Percentiles rank a stretch among this genome's conserved stretches.
phyloP scores from a whole-genome alignment of 2,797 vertebrate genomes.

The Chelmon rostratus region DNA sequence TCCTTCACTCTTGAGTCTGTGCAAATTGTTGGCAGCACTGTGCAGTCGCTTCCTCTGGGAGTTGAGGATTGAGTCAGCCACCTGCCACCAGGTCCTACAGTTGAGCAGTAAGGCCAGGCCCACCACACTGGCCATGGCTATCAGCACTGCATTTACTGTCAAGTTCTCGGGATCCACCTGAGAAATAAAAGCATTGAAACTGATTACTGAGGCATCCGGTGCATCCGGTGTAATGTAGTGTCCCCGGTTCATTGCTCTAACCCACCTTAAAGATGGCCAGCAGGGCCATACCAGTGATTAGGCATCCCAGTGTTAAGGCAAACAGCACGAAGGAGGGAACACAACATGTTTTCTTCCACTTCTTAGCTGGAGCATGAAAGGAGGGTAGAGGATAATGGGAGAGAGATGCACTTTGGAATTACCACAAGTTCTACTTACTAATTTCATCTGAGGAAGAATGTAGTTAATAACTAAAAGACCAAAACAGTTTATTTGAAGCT shows the following conservation, averaged over 20 bases:
- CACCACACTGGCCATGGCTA: conserved; percentile 92
- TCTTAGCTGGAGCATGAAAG: conserved; percentile 89
- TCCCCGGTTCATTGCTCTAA: background rate
- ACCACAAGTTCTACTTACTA: background rate
- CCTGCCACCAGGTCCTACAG: conserved; percentile 97
- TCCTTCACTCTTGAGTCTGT: conserved; percentile 96
- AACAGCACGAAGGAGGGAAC: conserved; percentile 97
- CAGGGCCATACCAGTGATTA: conserved; percentile 91
- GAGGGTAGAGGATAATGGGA: background rate
- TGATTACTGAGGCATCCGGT: background rate
- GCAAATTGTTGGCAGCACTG: conserved; percentile 93
- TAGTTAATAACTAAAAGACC: background rate
- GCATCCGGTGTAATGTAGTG: background rate
- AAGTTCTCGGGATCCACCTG: conserved; percentile 90
- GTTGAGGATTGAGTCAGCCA: conserved; percentile 95
- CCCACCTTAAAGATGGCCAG: conserved; percentile 92
- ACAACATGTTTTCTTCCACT: conserved; percentile 99
- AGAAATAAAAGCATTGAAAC: conserved; percentile 8
- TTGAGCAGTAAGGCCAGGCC: conserved; percentile 94
- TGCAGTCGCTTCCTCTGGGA: conserved; percentile 97
- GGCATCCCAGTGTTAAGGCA: conserved; percentile 90
- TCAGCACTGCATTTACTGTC: conserved; percentile 94
- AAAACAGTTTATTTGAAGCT: background rate
- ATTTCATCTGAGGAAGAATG: conserved; percentile 2
- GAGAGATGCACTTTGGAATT: conserved; percentile 3